These are phyloP conservation scores for Morus bassanus DNA, from an alignment of 2,797 vertebrate genomes.

Conservation along the genomic window DNA sequence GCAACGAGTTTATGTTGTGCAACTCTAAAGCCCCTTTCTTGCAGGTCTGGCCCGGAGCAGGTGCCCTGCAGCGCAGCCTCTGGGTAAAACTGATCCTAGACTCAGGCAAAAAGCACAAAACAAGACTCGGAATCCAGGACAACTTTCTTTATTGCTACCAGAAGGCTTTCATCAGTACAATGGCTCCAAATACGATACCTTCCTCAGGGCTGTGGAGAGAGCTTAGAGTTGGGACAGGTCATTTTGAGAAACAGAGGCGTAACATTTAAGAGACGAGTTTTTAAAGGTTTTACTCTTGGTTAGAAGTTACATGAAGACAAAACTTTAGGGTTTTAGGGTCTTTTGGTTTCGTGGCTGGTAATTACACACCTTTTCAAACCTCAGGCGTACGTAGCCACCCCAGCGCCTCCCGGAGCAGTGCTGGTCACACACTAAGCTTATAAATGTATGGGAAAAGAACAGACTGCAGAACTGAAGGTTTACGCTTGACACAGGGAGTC, in stretches of 20 bases:
- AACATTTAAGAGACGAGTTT: not conserved
- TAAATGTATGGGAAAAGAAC: not conserved
- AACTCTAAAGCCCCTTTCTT: too few species aligned
- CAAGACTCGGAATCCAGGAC: slow-evolving; percentile 63
- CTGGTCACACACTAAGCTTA: not conserved
- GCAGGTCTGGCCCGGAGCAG: not conserved
- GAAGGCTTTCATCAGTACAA: slow-evolving; percentile 77
- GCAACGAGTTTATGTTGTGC: fast-evolving
- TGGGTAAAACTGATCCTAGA: fast-evolving
- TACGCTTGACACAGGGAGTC: not conserved
- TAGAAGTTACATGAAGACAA: slow-evolving; percentile 65
- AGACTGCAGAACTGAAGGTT: not conserved
- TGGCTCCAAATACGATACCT: slow-evolving; percentile 71
- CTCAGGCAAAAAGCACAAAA: not conserved
- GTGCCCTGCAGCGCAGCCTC: not conserved
- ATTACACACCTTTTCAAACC: slow-evolving; percentile 3
- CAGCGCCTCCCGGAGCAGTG: not conserved
- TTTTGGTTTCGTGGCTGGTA: slow-evolving; percentile 7
- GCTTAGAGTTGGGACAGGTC: slow-evolving; percentile 59
- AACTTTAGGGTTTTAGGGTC: not conserved
- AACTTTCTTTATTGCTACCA: slow-evolving; percentile 84
- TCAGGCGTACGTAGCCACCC: not conserved
- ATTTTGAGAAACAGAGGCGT: slow-evolving; percentile 52
- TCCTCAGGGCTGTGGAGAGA: slow-evolving; percentile 77
- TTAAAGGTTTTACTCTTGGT: slow-evolving; percentile 16